Conservation (phyloP, 2,113 vertebrate species). For the Gulo gulo region DNA sequence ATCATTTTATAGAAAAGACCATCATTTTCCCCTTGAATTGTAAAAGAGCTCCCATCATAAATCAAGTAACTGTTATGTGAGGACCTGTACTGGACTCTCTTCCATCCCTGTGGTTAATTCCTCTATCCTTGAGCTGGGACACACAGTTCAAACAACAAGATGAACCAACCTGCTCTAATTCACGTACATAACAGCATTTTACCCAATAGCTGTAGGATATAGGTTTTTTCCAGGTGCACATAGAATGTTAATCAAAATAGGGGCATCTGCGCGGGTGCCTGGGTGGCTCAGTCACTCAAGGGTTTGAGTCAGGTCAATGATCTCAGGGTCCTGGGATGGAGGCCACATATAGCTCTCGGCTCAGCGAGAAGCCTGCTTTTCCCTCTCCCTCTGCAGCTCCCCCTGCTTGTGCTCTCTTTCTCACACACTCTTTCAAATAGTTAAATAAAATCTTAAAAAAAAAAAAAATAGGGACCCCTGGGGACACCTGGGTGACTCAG, state of each 20-base stretch:
- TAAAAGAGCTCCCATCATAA: not conserved
- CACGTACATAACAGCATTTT: accelerated
- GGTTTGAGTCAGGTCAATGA: not conserved
- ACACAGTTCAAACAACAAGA: not conserved
- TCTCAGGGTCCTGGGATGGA: not conserved
- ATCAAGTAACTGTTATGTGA: not conserved
- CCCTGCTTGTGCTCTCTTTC: not conserved
- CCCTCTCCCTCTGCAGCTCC: not conserved
- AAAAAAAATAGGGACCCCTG: not conserved
- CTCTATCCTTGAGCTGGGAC: not conserved
- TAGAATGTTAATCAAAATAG: not conserved
- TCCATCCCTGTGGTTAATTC: not conserved
- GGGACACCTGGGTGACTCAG: too few species aligned
- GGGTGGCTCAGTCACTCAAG: not conserved
- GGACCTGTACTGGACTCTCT: not conserved
- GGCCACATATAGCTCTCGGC: accelerated
- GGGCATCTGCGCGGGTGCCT: not conserved
- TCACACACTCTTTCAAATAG: not conserved
- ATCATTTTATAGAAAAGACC: not conserved
- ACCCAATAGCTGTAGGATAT: not conserved
- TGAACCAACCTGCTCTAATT: not conserved
- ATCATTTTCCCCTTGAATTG: not conserved
- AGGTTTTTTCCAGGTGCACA: not conserved
- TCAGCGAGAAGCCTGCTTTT: not conserved
- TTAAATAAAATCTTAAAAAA: not conserved